These are phyloP conservation scores for Xanthia togata DNA, from an alignment of 2,888 invertebrate species.

Conservation along the genomic window DNA sequence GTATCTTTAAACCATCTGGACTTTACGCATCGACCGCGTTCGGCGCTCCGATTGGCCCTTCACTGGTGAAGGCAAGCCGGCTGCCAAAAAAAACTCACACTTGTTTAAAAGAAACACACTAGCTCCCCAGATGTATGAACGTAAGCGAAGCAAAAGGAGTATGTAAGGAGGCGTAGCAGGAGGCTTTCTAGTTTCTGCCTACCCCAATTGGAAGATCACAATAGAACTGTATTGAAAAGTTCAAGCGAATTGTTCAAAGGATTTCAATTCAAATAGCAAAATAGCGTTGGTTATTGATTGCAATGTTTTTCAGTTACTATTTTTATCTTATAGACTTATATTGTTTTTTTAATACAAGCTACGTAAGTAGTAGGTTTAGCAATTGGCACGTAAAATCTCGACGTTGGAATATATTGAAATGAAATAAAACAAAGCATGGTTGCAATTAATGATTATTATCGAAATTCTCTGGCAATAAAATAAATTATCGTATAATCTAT, in stretches of 20 bases:
- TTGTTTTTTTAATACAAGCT: background rate
- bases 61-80: no score
- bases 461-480: background rate
- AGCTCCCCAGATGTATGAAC: no score
- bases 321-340: constrained; percentile 5
- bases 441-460: background rate
- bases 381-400: background rate
- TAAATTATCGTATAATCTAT: background rate
- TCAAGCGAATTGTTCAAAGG: background rate
- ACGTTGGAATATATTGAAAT: background rate
- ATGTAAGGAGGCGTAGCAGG: no score
- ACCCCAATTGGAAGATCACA: background rate
- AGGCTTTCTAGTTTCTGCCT: no score
- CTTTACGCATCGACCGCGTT: no score
- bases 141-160: no score
- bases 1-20: no score
- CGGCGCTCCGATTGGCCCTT: no score
- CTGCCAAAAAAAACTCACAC: no score
- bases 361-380: background rate
- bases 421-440: background rate
- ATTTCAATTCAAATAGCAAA: constrained; percentile 3
- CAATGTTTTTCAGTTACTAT: background rate
- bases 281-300: background rate
- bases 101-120: no score
- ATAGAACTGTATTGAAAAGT: background rate